Evolutionary conservation across 2,113 vertebrate genomes (phyloP), one percentile per base, ranked within the genome.

Genomic region (Pollimyrus isidori): DNA sequence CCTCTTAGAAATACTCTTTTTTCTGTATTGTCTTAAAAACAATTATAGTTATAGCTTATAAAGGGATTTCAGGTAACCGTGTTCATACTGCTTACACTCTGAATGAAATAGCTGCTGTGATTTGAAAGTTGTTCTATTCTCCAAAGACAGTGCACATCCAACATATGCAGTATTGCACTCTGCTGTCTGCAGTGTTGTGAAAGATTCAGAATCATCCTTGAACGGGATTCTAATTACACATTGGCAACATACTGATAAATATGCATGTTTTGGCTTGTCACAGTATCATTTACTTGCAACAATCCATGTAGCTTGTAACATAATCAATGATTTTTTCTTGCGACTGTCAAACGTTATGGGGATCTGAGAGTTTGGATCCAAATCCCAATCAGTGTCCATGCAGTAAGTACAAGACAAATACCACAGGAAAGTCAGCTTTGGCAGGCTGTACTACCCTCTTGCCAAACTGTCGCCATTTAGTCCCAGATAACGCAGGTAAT

Each of bases 401-500:
- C 80, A 35, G 62, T 39, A 87, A 84, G 84, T 88, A 92, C 91
- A 91, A 92, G 92, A 92, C 92, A 94, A 94, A 93, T 92, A 92
- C 87, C 84, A 92, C 90, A 53, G 62, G 90, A 90, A 90, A 89
- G 93, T 93, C 88, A 93, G 92, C 91, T 93, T 92, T 94, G 94
- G 95, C 94, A 94, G 94, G 94, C 94, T 92, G 90, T 93, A 91
- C 92, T 91, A 92, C 93, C 92, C 91, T 91, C 92, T 93, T 95
- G 95, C 95, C 95, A 95, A 95, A 95, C 94, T 93, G 93, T 94
- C 94, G 94, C 94, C 93, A 93, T 95, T 95, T 95, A 95, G 95
- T 93, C 93, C 92, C 91, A 93, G 96, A 97, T 97, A 97, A 97
- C 95, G 95, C 95, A 97, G 96, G 94, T 96, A 97, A 97, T 97